Evolutionary conservation across 2,797 vertebrate genomes (phyloP), one percentile per base, ranked within the genome.

Genomic region (Halcyon badia): DNA sequence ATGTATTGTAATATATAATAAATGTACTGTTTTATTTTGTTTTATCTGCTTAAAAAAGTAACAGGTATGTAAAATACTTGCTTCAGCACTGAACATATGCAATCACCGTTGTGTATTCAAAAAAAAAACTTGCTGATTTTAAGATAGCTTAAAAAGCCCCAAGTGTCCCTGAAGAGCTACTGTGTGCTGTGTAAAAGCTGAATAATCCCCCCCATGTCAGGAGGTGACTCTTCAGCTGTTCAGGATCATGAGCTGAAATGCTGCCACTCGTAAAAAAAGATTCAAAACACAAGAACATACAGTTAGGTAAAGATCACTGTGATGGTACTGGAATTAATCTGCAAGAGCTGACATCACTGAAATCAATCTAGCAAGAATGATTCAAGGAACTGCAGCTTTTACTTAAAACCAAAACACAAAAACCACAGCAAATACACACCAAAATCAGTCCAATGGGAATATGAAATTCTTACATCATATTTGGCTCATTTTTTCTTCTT

Each of bases 141-240:
- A 96, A 95, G 75, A 44, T 83, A 79, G 83, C 94, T 97, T 97
- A 98, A 98, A 98, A 97, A 98, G 97, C 94, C 77, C 86, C 91
- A 92, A 91, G 81, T 94, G 96, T 97, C 96, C 77, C 91, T 89
- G 83, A 97, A 95, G 97, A 98, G 98, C 98, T 98, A 98, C 98
- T 98, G 98, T 98, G 98, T 98, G 96, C 97, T 98, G 98, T 97
- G 97, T 97, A 96, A 98, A 98, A 97, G 93, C 92, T 91, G 94
- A 98, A 98, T 98, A 99, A 99, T 99, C 98, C 98, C 97, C 73
- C 91, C 89, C 94, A 97, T 99, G 99, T 99, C 99, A 98, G 96
- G 94, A 97, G 98, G 98, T 98, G 98, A 98, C 95, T 98, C 97
- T 98, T 99, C 99, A 99, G 99, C 99, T 99, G 99, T 99, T 99